Conservation (phyloP, 2,113 vertebrate species). For the Rutilus rutilus region DNA sequence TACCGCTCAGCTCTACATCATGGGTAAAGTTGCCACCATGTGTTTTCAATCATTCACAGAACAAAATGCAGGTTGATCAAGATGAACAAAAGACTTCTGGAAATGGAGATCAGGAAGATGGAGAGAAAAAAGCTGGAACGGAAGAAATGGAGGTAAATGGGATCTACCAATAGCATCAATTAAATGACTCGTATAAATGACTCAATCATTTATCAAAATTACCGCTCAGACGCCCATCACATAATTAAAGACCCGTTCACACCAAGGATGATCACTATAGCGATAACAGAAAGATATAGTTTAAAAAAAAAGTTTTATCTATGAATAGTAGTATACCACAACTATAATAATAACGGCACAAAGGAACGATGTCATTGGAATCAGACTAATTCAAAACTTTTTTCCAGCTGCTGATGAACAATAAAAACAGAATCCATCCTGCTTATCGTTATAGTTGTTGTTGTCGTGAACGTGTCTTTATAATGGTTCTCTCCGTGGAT, state of each 20-base stretch:
- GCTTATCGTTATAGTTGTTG: no score
- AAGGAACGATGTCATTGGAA: no score
- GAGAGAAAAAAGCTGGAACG: conserved; percentile 84
- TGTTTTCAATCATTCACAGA: conserved; percentile 70
- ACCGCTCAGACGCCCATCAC: neutral
- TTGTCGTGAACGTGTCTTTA: no score
- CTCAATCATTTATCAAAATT: neutral
- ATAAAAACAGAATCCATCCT: no score
- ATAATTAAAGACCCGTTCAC: no score
- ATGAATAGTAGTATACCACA: no score
- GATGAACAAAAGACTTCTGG: conserved; percentile 84
- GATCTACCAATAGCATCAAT: neutral
- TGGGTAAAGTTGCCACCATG: neutral
- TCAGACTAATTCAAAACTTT: no score
- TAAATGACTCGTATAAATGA: neutral
- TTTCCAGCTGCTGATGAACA: no score
- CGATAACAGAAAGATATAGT: no score
- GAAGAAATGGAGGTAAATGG: conserved; percentile 94
- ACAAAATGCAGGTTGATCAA: conserved; percentile 93
- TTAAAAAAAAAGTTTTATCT: no score
- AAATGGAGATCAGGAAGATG: conserved; percentile 76
- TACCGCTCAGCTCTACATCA: neutral
- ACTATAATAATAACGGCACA: no score
- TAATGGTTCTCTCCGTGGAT: neutral
- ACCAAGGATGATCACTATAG: no score